These are phyloP conservation scores for Tangara arthus DNA, from an alignment of 2,797 vertebrate genomes.

Conservation along the genomic window DNA sequence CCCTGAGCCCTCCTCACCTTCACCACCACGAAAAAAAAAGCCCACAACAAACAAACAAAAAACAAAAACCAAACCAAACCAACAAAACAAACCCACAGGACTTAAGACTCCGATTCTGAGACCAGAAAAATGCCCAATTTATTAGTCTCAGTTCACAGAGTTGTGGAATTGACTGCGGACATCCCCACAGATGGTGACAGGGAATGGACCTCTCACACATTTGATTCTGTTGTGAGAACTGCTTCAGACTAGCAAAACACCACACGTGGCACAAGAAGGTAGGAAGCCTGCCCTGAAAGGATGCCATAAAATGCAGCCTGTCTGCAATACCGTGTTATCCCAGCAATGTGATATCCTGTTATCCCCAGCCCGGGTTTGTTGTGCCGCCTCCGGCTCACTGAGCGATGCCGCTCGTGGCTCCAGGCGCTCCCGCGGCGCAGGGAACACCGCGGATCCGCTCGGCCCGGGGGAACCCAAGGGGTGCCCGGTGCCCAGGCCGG, in stretches of 20 bases:
- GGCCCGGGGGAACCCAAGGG: not conserved
- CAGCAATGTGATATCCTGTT: too few relatives aligned
- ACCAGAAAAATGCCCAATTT: too few relatives aligned
- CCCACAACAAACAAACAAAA: too few relatives aligned
- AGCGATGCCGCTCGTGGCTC: not conserved
- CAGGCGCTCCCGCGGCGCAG: not conserved
- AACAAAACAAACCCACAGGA: too few relatives aligned
- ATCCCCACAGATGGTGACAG: too few relatives aligned
- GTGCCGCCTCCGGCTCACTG: not conserved
- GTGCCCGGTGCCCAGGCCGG: not conserved
- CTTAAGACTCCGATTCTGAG: too few relatives aligned
- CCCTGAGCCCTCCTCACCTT: too few relatives aligned
- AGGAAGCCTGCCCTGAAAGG: not conserved
- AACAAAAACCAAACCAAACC: too few relatives aligned
- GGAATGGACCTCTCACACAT: not conserved
- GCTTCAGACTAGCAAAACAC: constrained; percentile 84
- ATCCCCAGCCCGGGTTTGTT: not conserved
- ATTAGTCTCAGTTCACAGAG: too few relatives aligned
- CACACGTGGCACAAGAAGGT: not conserved
- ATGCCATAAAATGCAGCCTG: not conserved
- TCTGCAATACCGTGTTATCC: not conserved
- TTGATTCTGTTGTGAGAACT: constrained; percentile 86
- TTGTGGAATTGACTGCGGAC: too few relatives aligned
- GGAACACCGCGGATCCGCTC: not conserved
- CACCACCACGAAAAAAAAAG: too few relatives aligned